Base-by-base conservation (phyloP, 2,888 invertebrate species). In the Cinara cedri region DNA sequence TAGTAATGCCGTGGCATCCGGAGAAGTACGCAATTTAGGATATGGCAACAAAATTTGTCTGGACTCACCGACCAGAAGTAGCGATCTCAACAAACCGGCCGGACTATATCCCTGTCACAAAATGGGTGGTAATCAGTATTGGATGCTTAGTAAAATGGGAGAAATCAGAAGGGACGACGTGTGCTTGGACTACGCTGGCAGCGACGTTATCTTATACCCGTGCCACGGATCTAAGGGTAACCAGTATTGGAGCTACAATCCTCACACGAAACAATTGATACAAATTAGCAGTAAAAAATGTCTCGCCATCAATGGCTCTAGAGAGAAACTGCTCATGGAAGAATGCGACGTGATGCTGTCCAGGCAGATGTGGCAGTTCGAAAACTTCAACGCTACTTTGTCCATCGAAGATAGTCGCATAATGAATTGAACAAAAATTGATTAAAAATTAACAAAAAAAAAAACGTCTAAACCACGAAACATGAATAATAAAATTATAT, bases 61-160 rank as follows among this genome's bases (percentile, higher is more conserved):
- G 89, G 98, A 99, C 88, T 96, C 97, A 84, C 93, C 98, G 83
- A 94, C 97, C 82, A 92, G 96, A 85, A 94, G 95, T 87, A 91
- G 92, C 85, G 95, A 97, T 87, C 90, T 96, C 86, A 96, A 98
- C 89, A 98, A 98, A 88, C 91, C 98, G 65, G 95, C 95, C 84
- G 96, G 96, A 85, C 90, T 97, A 84, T 99, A 97, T 90, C 97
- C 97, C 84, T 99, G 99, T 88, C 99, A 99, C 88, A 92, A 93
- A 85, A 97, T 98, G 89, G 98, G 98, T 86, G 99, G 98, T 88
- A 98, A 99, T 89, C 98, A 99, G 97, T 97, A 95, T 87, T 97
- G 97, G 97, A 95, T 97, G 95, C 90, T 95, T 86, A 97, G 96
- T 85, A 97, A 96, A 87, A 90, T 90, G 82, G 97, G 97, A 54